Evolutionary conservation across 2,797 vertebrate genomes (phyloP).

Genomic region (Danio tinwini): DNA sequence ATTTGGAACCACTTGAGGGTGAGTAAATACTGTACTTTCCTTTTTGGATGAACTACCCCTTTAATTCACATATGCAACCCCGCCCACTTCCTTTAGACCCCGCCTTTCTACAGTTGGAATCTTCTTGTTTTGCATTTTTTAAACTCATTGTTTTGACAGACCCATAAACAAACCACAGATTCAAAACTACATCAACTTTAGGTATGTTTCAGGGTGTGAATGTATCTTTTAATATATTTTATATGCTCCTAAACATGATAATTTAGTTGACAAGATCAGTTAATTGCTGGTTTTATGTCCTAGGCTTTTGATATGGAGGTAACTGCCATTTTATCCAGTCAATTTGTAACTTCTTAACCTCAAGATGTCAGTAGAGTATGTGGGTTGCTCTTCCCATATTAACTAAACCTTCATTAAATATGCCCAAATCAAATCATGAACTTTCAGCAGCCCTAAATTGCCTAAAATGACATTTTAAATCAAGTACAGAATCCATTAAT

Average conservation of each 20-base stretch:
- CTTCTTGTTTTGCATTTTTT: slow-evolving; percentile 19
- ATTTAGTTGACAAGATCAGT: not conserved
- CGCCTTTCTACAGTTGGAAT: not conserved
- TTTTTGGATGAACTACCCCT: too few relatives aligned
- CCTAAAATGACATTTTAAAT: slow-evolving; percentile 68
- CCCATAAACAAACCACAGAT: not conserved
- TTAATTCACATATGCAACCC: not conserved
- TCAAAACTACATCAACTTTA: not conserved
- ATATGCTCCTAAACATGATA: not conserved
- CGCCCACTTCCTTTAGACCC: too few relatives aligned
- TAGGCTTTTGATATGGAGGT: not conserved
- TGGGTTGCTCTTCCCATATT: not conserved
- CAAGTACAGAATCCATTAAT: slow-evolving; percentile 66
- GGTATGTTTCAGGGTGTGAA: not conserved
- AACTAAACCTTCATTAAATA: slow-evolving; percentile 3
- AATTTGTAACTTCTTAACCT: slow-evolving; percentile 43
- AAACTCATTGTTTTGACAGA: not conserved
- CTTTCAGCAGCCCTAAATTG: slow-evolving; percentile 57
- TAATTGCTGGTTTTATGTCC: not conserved
- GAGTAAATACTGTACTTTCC: too few relatives aligned
- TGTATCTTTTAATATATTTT: not conserved
- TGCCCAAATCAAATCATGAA: slow-evolving; percentile 40
- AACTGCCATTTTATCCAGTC: not conserved
- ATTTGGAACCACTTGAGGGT: too few relatives aligned
- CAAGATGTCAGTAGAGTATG: slow-evolving; percentile 70